Evolutionary conservation across 1,140 invertebrate species (phyloP), one percentile per base, ranked within the genome.

Genomic region (Aplysia californica): DNA sequence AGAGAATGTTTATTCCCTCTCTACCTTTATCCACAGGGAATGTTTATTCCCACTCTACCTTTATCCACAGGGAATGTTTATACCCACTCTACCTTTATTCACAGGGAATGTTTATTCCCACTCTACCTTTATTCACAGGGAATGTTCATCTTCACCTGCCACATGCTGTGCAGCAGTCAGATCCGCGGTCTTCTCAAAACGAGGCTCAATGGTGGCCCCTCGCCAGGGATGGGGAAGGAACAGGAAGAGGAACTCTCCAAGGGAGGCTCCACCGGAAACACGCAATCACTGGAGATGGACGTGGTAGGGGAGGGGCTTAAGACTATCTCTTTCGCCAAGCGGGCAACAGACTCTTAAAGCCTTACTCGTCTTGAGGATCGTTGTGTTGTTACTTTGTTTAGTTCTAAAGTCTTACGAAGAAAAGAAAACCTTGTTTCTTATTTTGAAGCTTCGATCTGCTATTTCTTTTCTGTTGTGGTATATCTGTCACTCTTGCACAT

Each of bases 141-240:
- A 0, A 59, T 80, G 50, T 55, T 75, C 18, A 82, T 82, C 36
- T 76, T 82, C 21, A 33, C 80, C 15, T 58, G 77, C 38, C 81
- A 82, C 77, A 80, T 82, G 77, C 65, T 80, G 75, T 78, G 70
- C 38, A 80, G 78, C 41, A 44, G 33, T n/a, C 77, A 80, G 70
- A 78, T 82, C 44, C 55, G 76, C 1, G 65, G 33, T 20, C 71
- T 79, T 4, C 75, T 82, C 10, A 74, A 75, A 20, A 64, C 74
- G 6, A 59, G 65, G 5, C 21, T 76, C 29, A 38, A 58, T 6
- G 74, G 68, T 0, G 78, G 38, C 18, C 38, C 26, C 20, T 21
- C 20, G 23, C 6, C 33, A 0, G 39, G 41, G 1, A 38, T 20
- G 26, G 33, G 29, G 18, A 75, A 75, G 26, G n/a, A 31, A 5